Conservation (phyloP, 2,113 vertebrate species). For the Hylia prasina region DNA sequence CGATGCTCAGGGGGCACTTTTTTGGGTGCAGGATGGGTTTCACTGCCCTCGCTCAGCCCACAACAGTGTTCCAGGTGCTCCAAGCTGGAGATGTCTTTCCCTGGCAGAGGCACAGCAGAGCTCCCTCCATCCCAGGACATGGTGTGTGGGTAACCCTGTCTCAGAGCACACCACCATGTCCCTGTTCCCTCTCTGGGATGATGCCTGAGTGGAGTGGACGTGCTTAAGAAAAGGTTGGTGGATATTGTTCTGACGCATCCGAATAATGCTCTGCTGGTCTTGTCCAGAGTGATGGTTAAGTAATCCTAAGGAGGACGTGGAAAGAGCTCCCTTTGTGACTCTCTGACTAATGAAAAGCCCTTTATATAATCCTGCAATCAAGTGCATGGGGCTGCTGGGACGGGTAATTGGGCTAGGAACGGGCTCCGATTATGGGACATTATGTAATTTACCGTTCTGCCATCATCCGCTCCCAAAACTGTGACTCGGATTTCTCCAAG, state of each 20-base stretch:
- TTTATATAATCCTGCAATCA: constrained; percentile 67
- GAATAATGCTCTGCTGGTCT: not conserved
- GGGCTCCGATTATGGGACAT: constrained; percentile 19
- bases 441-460: constrained; percentile 42
- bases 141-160: not conserved
- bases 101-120: not conserved
- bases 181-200: not conserved
- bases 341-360: constrained; percentile 62
- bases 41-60: not conserved
- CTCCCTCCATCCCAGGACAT: not conserved
- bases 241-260: not conserved
- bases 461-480: not conserved
- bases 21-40: not conserved
- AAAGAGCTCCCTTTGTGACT: constrained; percentile 52
- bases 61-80: not conserved
- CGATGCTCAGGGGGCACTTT: not conserved
- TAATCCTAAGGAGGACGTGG: constrained; percentile 33
- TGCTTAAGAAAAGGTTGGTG: not conserved
- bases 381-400: constrained; percentile 48
- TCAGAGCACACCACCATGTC: not conserved
- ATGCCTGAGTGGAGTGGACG: not conserved
- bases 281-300: constrained; percentile 3
- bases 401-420: constrained; percentile 49
- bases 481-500: not conserved
- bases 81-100: not conserved